Base-by-base conservation (phyloP, 2,113 vertebrate genomes). In the Lates calcarifer region DNA sequence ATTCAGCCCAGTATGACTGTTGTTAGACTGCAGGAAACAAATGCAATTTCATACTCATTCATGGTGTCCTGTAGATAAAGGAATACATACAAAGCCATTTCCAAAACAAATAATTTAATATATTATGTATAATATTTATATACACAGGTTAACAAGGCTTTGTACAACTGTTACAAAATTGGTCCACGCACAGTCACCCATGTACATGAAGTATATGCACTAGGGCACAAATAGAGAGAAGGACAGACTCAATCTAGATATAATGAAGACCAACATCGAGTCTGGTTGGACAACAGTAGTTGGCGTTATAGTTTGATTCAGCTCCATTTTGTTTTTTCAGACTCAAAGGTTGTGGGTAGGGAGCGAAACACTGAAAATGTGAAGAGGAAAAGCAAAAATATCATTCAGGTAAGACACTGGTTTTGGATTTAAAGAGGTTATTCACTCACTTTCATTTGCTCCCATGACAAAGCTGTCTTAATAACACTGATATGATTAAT, bases 141-240 rank as follows among this genome's bases (percentile, higher is more conserved):
- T 92, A 93, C 85, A 93, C 29, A 85, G 93, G 91, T 94, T 95
- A 91, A 85, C 86, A 93, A 93, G 85, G 87, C 85, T 94, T 94
- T 95, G 67, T 94, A 93, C 91, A 95, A 94, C 91, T 90, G 91
- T 95, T 94, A 93, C 84, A 95, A 94, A 92, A 94, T 87, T 89
- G 90, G 88, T 91, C 84, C 87, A 92, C 53, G n/a, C 85, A 89
- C 82, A 86, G 78, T 79, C 75, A 92, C 74, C 62, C 79, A 90
- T 55, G 45, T 70, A 87, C 81, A 87, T 57, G 58, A 75, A 77
- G 81, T 74, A 83, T 84, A 90, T 87, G 78, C 82, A 91, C 64
- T 60, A 45, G 84, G 75, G 79, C 82, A 90, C 39, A 77, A 39
- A 75, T 29, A 83, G 53, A 79, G 55, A 86, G 47, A 73, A 37